A percentile compares a stretch with the other conserved stretches of the same genome.
Evolutionary conservation across 2,113 vertebrate genomes (phyloP).

Genomic region (Cephalopholis sonnerati): DNA sequence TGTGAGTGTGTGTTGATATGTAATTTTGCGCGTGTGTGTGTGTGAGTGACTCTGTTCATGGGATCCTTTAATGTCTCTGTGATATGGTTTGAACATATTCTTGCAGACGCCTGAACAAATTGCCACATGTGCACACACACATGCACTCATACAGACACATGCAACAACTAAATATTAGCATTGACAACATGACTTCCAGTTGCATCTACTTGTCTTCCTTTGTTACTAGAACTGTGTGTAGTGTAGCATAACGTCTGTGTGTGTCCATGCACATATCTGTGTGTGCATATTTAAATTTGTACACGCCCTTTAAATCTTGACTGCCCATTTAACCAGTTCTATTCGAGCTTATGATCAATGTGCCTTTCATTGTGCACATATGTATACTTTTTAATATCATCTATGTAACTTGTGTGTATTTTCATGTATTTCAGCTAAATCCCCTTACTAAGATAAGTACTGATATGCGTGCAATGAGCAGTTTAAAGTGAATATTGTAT

Average conservation of each 20-base stretch:
- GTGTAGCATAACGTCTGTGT: conserved; percentile 3
- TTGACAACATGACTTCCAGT: conserved; percentile 47
- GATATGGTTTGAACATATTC: conserved; percentile 17
- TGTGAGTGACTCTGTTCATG: not conserved
- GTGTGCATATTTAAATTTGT: conserved; percentile 19
- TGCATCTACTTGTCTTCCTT: conserved; percentile 35
- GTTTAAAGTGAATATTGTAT: not conserved
- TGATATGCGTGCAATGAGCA: not conserved
- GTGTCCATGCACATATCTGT: not conserved
- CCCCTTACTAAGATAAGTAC: not conserved
- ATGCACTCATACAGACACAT: not conserved
- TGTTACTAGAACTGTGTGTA: conserved; percentile 28
- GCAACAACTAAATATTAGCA: conserved; percentile 34
- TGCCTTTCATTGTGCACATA: not conserved
- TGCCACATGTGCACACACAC: not conserved
- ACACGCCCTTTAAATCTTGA: not conserved
- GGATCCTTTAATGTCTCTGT: not conserved
- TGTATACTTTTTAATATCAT: not conserved
- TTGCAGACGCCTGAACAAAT: conserved; percentile 6
- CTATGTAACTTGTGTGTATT: not conserved
- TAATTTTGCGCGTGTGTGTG: not conserved
- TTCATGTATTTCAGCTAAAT: not conserved
- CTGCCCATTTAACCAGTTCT: not conserved
- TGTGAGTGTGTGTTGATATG: not conserved
- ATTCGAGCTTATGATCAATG: not conserved